Evolutionary conservation across 2,888 invertebrate species (phyloP), one percentile per base, ranked within the genome.

Genomic region (Chrysina gloriosa): DNA sequence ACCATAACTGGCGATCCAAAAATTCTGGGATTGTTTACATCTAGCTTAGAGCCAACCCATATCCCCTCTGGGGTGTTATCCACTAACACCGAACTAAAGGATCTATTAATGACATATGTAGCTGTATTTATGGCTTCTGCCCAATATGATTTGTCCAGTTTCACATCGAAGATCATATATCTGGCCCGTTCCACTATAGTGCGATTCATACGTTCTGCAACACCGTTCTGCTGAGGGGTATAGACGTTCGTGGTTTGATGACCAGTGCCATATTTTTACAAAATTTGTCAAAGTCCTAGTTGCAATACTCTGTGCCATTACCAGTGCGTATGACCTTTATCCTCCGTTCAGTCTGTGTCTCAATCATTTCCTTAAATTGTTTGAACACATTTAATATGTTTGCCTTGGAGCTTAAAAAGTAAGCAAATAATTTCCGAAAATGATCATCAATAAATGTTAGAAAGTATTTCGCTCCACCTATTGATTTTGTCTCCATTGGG

Each of bases 391-490:
- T 39, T 5, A 70, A 66, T 39, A 77, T 75, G 69, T 81, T 75
- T 47, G 68, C 63, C 72, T 82, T 81, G 34, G 71, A 69, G 56
- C 79, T 77, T 21, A 81, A 61, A 70, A 79, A 76, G 70, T 78
- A 80, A 45, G 77, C 75, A 27, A 61, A 61, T 11, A 42, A 14
- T 61, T 61, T 61, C 21, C 42, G 36, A 11, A 42, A 29, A 47
- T 72, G 70, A 68, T 80, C 79, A 75, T 82, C 82, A 42, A 78
- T 75, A 52, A 82, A 79, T 0, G 77, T 77, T 7, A 80, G 63
- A 63, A 80, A 78, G 72, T 81, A 81, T 56, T 69, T 77, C 0
- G 73, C 72, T 11, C 77, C 77, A 3, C 77, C 78, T 5, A 74
- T 66, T 1, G 81, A 81, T 2, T 29, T 4, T 0, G 64, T 68